A percentile compares a stretch with the other conserved stretches of the same genome.
These are phyloP conservation scores for Brachylomia viminalis DNA, from an alignment of 2,888 invertebrate genomes.

Conservation along the genomic window DNA sequence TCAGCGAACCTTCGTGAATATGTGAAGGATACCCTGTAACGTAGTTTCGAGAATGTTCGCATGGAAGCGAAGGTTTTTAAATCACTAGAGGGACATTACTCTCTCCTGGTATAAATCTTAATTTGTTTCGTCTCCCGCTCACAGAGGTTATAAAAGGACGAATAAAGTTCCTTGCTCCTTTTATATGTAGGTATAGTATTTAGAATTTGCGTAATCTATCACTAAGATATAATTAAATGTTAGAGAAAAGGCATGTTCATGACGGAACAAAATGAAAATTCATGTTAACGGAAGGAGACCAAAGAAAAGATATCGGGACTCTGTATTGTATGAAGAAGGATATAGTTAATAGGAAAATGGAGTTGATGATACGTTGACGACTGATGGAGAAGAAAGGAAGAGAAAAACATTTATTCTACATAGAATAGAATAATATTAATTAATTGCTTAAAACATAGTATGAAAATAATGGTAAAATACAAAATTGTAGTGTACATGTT, in stretches of 20 bases:
- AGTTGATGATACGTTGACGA: background rate
- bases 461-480: too few relatives aligned
- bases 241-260: background rate
- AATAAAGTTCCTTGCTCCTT: conserved; percentile 20
- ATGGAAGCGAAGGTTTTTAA: conserved; percentile 54
- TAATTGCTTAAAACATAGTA: too few relatives aligned
- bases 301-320: too few relatives aligned
- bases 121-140: conserved; percentile 42
- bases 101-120: conserved; percentile 48
- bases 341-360: background rate
- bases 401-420: too few relatives aligned
- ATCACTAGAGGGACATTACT: conserved; percentile 52
- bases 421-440: too few relatives aligned
- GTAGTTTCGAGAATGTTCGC: conserved; percentile 39
- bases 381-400: background rate
- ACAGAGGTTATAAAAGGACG: conserved; percentile 24
- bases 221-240: background rate
- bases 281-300: background rate
- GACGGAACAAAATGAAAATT: too few relatives aligned
- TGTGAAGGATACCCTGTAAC: conserved; percentile 25
- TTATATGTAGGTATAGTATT: background rate
- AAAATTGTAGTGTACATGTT: too few relatives aligned
- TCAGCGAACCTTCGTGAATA: background rate
- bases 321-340: background rate
- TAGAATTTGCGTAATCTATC: conserved; percentile 5